Evolutionary conservation across 2,113 vertebrate genomes (phyloP), one percentile per base, ranked within the genome.

Genomic region (Hipposideros armiger): DNA sequence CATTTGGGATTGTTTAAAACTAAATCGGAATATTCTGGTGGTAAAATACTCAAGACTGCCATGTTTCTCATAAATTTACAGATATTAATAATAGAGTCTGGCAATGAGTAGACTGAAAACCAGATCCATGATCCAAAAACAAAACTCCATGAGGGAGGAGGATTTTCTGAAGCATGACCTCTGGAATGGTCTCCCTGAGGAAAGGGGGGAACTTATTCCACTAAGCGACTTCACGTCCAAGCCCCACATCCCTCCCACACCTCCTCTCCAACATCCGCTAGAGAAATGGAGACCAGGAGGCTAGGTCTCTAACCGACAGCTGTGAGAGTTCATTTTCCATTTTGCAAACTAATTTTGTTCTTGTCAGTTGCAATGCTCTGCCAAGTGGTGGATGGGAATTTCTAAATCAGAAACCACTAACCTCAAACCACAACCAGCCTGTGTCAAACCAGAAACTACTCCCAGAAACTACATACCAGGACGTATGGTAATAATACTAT

Each of bases 281-380:
- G 56, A 83, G 86, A 77, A 70, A 67, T 6, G 30, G 73, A 83
- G 78, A 78, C 52, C 42, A 8, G 94, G 96, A 91, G 95, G 50
- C 62, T n/a, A 32, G 70, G 85, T 97, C 97, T 94, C 96, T 81
- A 91, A 78, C 96, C 95, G 97, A 97, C 97, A 93, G 97, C 98
- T 98, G 98, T 85, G 97, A 96, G 97, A 81, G 96, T 96, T 97
- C 96, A 82, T 97, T 97, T 98, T 98, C 98, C 98, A 97, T 98
- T 98, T 98, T 98, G 98, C 98, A 97, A 95, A 98, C 98, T 98
- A 97, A 97, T 98, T 98, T 97, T 98, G 95, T 98, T 98, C 98
- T 98, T 97, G 97, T 98, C 98, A 92, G 95, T 95, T 97, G 96
- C 96, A 95, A 97, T 92, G 89, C 97, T 98, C 96, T 98, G 86